These are phyloP conservation scores for Apodemia duryi DNA, from an alignment of 2,888 invertebrate genomes.

Conservation along the genomic window DNA sequence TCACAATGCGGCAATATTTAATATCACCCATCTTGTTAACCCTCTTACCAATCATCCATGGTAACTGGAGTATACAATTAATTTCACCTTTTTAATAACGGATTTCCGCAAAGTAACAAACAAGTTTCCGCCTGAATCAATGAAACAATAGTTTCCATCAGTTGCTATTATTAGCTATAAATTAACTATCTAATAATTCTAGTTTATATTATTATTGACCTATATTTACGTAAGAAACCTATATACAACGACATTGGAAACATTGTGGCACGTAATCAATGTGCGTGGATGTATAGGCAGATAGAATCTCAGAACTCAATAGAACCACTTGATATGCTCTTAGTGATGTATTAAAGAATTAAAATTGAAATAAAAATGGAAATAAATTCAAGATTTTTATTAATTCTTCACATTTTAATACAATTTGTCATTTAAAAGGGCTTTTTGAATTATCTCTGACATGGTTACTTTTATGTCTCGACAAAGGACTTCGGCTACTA, in stretches of 20 bases:
- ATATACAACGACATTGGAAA: slow-evolving; percentile 87
- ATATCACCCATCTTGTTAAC: too few species aligned
- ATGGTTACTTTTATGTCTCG: slow-evolving; percentile 77
- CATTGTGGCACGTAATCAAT: slow-evolving; percentile 86
- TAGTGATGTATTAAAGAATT: slow-evolving; percentile 69
- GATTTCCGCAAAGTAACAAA: too few species aligned
- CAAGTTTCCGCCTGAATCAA: too few species aligned
- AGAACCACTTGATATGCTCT: slow-evolving; percentile 74
- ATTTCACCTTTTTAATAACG: too few species aligned
- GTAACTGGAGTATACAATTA: too few species aligned
- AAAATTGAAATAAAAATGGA: background rate
- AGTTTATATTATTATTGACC: too few species aligned
- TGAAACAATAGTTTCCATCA: too few species aligned
- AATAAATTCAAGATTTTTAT: background rate
- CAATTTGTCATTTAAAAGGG: slow-evolving; percentile 82
- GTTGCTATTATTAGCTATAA: too few species aligned
- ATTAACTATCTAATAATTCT: too few species aligned
- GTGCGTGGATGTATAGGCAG: slow-evolving; percentile 88
- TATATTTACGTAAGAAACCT: slow-evolving; percentile 84
- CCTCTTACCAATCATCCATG: too few species aligned
- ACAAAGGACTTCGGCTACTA: slow-evolving; percentile 71
- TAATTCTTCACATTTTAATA: slow-evolving; percentile 58
- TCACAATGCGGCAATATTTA: too few species aligned
- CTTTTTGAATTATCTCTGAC: slow-evolving; percentile 81
- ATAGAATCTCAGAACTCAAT: slow-evolving; percentile 86